Percentiles rank a stretch among this genome's conserved stretches.
Conservation (phyloP, 2,888 invertebrate genomes). For the Macrophya annulata region DNA sequence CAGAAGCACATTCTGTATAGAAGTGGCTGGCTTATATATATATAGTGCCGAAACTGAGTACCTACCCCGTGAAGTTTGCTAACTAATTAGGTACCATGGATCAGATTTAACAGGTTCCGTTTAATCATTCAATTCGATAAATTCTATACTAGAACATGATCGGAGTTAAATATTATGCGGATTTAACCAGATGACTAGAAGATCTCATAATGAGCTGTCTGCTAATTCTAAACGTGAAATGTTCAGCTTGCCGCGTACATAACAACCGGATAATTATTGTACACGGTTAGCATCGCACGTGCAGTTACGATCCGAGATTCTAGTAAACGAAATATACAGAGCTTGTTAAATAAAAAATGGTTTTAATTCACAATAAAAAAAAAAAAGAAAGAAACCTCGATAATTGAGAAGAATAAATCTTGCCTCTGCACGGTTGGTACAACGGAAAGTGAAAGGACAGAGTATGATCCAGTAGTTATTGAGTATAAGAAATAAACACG, state of each 20-base stretch:
- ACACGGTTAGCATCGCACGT: background rate
- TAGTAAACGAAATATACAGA: background rate
- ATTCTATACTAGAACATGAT: background rate
- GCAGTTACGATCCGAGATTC: background rate
- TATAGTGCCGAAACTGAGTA: background rate
- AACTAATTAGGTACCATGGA: background rate
- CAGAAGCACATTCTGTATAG: background rate
- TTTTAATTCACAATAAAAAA: background rate
- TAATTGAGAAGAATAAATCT: background rate
- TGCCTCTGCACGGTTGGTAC: background rate
- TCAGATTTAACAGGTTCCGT: background rate
- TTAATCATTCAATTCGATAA: background rate
- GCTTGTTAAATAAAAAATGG: background rate
- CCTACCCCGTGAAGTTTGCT: background rate
- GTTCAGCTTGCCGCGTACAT: background rate
- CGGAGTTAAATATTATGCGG: background rate
- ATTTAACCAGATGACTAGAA: background rate
- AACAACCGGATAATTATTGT: background rate
- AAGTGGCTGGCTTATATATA: background rate
- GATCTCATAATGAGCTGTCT: background rate
- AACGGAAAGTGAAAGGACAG: slow-evolving; percentile 25
- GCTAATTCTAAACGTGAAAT: background rate
- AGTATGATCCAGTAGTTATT: background rate
- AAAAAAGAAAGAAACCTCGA: too few species aligned
- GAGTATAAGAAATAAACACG: background rate